Percentiles rank a stretch among this genome's conserved stretches.
Conservation (phyloP, 2,797 vertebrate genomes). For the Carcharodon carcharias region DNA sequence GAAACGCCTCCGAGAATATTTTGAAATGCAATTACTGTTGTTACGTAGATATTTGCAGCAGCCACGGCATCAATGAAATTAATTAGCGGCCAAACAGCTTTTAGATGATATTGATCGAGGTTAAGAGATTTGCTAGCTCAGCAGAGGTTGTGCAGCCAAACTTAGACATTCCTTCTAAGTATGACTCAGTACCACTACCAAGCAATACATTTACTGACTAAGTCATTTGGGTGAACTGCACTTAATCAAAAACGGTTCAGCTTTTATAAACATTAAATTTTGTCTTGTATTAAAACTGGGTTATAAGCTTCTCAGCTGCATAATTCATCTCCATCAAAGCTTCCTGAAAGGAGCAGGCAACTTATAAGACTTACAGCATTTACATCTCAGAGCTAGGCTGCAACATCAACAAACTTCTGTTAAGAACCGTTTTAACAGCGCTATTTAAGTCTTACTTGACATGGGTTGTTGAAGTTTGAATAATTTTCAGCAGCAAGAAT, state of each 20-base stretch:
- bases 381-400: background rate
- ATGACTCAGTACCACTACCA: background rate
- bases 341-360: background rate
- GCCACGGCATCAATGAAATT: slow-evolving; percentile 10
- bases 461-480: background rate
- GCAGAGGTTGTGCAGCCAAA: background rate
- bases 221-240: background rate
- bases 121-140: background rate
- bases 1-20: background rate
- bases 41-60: background rate
- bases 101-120: slow-evolving; percentile 17
- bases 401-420: background rate
- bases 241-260: background rate
- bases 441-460: background rate
- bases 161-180: background rate
- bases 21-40: background rate
- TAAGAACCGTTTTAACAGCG: background rate
- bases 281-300: background rate
- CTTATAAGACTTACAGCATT: background rate
- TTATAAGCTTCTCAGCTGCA: background rate
- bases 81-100: slow-evolving; percentile 9
- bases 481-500: background rate
- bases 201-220: background rate
- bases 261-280: background rate
- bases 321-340: background rate